Conservation (phyloP, 30 jellyfish, hydroid and myxozoan genomes). For the Morbakka virulenta region DNA sequence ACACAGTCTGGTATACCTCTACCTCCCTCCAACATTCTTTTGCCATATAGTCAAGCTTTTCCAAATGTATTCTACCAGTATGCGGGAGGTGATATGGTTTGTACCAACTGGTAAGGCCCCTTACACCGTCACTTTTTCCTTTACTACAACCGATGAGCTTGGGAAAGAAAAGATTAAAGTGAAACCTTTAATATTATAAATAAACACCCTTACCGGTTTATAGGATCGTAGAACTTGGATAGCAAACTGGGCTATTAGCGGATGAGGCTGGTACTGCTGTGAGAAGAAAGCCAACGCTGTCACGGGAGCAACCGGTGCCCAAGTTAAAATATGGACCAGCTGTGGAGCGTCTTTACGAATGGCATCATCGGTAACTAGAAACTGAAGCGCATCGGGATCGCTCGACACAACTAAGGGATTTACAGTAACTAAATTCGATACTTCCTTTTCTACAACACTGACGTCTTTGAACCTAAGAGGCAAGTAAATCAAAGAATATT, state of each 20-base stretch:
- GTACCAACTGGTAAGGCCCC: too few species aligned
- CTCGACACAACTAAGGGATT: constrained; percentile 77
- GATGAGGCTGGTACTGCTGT: constrained; percentile 83
- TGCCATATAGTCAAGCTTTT: too few species aligned
- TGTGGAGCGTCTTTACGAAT: constrained; percentile 52
- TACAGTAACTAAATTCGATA: constrained; percentile 74
- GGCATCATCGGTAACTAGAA: constrained; percentile 65
- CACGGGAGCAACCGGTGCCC: constrained; percentile 95
- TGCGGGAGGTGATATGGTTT: too few species aligned
- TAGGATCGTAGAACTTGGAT: constrained; percentile 86
- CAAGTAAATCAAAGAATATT: too few species aligned
- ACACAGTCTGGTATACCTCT: too few species aligned
- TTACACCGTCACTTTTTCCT: too few species aligned
- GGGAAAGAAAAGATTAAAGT: too few species aligned
- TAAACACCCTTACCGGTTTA: constrained; percentile 93
- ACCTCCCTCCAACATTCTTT: too few species aligned
- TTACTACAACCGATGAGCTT: too few species aligned
- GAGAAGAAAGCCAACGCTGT: constrained; percentile 95
- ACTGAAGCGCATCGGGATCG: constrained; percentile 89
- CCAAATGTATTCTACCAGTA: too few species aligned
- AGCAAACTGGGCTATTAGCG: constrained; percentile 95
- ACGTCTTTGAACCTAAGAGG: constrained; percentile 85
- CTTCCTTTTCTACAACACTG: constrained; percentile 53
- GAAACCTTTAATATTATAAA: too few species aligned
- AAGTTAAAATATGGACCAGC: constrained; percentile 67